Evolutionary conservation across 2,888 invertebrate genomes (phyloP).

Genomic region (Hecatera dysodea): DNA sequence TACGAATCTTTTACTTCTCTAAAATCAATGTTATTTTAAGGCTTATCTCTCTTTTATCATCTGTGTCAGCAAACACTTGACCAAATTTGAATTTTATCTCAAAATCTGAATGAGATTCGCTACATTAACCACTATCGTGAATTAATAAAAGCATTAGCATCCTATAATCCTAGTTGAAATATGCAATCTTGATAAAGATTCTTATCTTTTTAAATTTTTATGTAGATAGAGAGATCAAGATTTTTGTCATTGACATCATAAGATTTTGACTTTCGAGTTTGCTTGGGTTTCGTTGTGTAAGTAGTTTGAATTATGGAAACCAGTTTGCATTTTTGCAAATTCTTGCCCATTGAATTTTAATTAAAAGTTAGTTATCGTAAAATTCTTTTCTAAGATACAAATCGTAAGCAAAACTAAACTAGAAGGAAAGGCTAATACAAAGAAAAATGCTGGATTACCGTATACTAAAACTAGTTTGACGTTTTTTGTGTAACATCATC

Average conservation of each 20-base stretch:
- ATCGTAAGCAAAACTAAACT: neutral
- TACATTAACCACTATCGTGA: conserved; percentile 1
- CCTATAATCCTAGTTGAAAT: neutral
- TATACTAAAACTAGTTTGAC: neutral
- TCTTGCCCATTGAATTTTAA: neutral
- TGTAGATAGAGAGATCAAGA: neutral
- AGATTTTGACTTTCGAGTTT: conserved; percentile 15
- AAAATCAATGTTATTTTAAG: neutral
- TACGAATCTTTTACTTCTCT: neutral
- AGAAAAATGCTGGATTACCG: neutral
- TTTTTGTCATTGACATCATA: conserved; percentile 28
- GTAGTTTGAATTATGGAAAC: neutral
- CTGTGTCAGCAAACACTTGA: neutral
- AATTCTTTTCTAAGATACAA: neutral
- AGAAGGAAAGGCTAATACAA: neutral
- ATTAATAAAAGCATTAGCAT: conserved; percentile 21
- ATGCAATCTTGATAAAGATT: conserved; percentile 19
- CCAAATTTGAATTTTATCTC: conserved; percentile 26
- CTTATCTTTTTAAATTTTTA: conserved; percentile 7
- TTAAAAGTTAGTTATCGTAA: too few species aligned
- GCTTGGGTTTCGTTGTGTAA: neutral
- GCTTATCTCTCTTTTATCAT: neutral
- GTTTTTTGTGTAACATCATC: neutral
- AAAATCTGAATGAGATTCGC: conserved; percentile 21
- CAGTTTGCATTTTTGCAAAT: neutral